Evolutionary conservation across 2,797 vertebrate genomes (phyloP), one percentile per base, ranked within the genome.

Genomic region (Chromobotia macracanthus): DNA sequence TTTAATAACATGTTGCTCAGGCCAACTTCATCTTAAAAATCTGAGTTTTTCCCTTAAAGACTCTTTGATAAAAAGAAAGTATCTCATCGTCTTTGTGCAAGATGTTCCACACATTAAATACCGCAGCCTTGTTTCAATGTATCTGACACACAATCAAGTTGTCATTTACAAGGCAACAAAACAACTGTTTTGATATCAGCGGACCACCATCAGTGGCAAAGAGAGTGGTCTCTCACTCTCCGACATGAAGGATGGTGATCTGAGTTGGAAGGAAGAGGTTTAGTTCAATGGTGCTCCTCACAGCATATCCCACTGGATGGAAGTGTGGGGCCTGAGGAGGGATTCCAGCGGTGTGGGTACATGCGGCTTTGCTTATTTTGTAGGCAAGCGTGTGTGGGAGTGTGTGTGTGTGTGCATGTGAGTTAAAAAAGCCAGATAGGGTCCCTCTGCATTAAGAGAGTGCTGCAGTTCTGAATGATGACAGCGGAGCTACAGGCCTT

Each of bases 401-500:
- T 86, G 80, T 74, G 86, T 28, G 4, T 74, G 86, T 28, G 4
- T 76, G 61, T 79, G 72, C 68, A 67, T 80, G 63, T 28, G 19
- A 79, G 79, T 86, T 80, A 74, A 85, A 85, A 79, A 85, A 4
- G 82, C 77, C 71, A 66, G 78, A 50, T 48, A 41, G 79, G 79
- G 71, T 79, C 53, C 79, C 66, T 31, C 72, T 78, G 83, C 79
- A 79, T 72, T 74, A 56, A 64, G 51, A 58, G 72, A 77, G 73
- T 82, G 72, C 73, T 70, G 71, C 31, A 71, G 58, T 72, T 80
- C 81, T 44, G 60, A 80, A 85, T 71, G 84, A 46, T 18, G 70
- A 21, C 11, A 9, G 53, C 72, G 88, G 79, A 79, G 88, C 80
- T 91, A 90, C 87, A 90, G 83, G 48, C 68, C 81, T 60, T 61